Conservation (phyloP, 2,113 vertebrate genomes). For the Chroicocephalus ridibundus region DNA sequence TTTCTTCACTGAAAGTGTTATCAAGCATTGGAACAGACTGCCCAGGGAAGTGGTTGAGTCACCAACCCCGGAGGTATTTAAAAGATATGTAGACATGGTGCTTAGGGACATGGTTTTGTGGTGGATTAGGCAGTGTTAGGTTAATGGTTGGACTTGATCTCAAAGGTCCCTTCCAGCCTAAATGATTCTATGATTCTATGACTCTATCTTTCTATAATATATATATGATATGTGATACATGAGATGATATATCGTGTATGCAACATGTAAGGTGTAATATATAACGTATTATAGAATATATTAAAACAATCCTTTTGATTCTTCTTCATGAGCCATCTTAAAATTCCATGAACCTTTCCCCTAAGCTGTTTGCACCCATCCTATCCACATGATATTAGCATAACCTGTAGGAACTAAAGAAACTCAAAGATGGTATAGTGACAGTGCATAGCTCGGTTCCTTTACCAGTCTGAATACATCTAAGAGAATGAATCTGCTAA, state of each 20-base stretch:
- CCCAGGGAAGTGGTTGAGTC: neutral
- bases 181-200: neutral
- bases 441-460: neutral
- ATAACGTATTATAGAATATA: neutral
- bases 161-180: neutral
- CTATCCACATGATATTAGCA: neutral
- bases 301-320: neutral
- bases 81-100: rapidly evolving
- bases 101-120: neutral
- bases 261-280: neutral
- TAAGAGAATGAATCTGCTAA: neutral
- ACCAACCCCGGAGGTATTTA: neutral
- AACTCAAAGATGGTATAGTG: neutral
- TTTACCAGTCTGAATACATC: neutral
- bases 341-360: neutral
- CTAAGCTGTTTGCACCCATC: neutral
- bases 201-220: neutral
- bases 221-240: neutral
- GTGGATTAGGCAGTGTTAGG: neutral
- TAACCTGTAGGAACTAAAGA: neutral
- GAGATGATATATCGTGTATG: neutral
- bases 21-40: neutral
- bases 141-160: neutral
- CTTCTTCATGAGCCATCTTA: neutral
- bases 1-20: neutral